Conservation (phyloP, 1,140 invertebrate genomes). For the Anoplolepis gracilipes region DNA sequence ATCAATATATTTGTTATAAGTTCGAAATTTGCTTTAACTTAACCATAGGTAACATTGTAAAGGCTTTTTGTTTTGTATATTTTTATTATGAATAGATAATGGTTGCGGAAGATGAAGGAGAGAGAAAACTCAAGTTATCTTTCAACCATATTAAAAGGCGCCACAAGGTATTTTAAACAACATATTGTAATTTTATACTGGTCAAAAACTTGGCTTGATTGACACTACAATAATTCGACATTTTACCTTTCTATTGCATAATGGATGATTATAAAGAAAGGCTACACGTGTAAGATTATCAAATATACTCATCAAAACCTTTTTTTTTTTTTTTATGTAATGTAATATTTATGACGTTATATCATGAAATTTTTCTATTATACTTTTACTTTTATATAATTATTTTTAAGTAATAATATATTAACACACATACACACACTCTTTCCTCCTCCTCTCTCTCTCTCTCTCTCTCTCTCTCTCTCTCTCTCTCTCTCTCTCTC, state of each 20-base stretch:
- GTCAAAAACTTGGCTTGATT: slow-evolving; percentile 3
- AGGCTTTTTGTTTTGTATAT: neutral
- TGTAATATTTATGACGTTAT: slow-evolving; percentile 14
- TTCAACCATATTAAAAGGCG: neutral
- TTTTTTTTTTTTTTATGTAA: slow-evolving; percentile 33
- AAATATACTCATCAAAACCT: neutral
- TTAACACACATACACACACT: neutral
- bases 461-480: neutral
- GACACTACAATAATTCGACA: slow-evolving; percentile 15
- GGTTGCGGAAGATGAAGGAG: neutral
- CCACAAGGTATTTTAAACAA: slow-evolving; percentile 33
- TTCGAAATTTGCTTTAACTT: neutral
- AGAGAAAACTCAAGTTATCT: slow-evolving; percentile 3
- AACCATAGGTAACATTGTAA: neutral
- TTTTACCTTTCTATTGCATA: neutral
- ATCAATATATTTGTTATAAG: neutral
- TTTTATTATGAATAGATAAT: slow-evolving; percentile 39
- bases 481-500: neutral
- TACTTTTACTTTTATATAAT: neutral
- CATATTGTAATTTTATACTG: slow-evolving; percentile 56
- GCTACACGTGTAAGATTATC: neutral
- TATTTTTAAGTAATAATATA: neutral
- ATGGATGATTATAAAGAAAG: neutral
- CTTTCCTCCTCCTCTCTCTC: neutral
- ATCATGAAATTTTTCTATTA: neutral